Percentiles rank a stretch among this genome's conserved stretches.
Conservation (phyloP, 2,113 vertebrate species). For the Anser cygnoides region DNA sequence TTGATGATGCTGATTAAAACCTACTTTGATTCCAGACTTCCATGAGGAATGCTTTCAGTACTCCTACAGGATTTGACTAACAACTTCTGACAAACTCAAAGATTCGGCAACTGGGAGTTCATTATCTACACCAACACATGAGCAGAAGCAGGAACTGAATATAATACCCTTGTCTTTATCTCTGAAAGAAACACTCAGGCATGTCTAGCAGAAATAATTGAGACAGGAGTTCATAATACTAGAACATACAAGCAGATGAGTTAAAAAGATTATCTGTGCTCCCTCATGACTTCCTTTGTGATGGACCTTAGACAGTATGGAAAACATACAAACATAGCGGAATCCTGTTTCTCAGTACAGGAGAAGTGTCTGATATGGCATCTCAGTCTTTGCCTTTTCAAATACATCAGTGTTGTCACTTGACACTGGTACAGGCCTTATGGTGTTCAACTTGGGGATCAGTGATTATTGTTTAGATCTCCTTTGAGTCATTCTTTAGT, state of each 20-base stretch:
- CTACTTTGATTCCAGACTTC: conserved; percentile 60
- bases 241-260: conserved; percentile 10
- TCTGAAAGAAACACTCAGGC: conserved; percentile 53
- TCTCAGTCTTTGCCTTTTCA: conserved; percentile 60
- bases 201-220: conserved; percentile 69
- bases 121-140: conserved; percentile 43
- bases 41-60: conserved; percentile 52
- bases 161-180: conserved; percentile 62
- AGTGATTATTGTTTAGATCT: conserved; percentile 37
- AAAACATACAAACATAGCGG: conserved; percentile 40
- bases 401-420: conserved; percentile 48
- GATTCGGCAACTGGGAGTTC: conserved; percentile 68
- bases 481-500: conserved; percentile 34
- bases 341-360: conserved; percentile 18
- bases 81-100: conserved; percentile 63
- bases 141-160: conserved; percentile 20
- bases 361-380: conserved; percentile 2
- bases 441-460: neutral
- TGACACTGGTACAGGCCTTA: conserved; percentile 39
- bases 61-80: conserved; percentile 63
- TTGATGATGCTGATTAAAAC: conserved; percentile 61
- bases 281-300: conserved; percentile 37
- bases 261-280: conserved; percentile 47
- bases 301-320: conserved; percentile 42
- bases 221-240: conserved; percentile 60